A percentile compares a stretch with the other conserved stretches of the same genome.
These are phyloP conservation scores for Cataglyphis livida DNA, from an alignment of 2,888 invertebrate species.

Conservation along the genomic window DNA sequence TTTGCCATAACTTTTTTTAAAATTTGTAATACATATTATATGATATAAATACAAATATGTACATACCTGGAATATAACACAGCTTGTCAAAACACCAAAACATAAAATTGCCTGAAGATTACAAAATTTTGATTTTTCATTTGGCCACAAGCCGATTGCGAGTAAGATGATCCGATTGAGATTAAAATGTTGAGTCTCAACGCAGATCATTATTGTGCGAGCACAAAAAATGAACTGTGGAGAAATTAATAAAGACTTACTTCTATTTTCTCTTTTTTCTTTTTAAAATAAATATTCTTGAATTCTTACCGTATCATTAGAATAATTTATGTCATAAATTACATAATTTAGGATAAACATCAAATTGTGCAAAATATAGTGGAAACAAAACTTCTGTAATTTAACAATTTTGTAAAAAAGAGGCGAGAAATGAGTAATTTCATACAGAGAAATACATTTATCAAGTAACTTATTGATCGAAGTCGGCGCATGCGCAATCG, in stretches of 20 bases:
- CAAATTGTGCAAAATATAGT: too few relatives aligned
- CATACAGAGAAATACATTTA: too few relatives aligned
- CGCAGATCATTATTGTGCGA: constrained; percentile 10
- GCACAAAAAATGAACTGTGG: not conserved
- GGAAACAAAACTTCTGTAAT: too few relatives aligned
- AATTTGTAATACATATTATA: too few relatives aligned
- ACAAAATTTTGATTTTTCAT: constrained; percentile 1
- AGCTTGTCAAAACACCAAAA: not conserved
- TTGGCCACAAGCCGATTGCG: not conserved
- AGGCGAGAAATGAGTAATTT: too few relatives aligned
- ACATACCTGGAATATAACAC: not conserved
- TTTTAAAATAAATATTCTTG: not conserved
- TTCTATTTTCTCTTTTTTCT: too few relatives aligned
- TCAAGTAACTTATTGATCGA: not conserved
- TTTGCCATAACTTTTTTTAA: too few relatives aligned
- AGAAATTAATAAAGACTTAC: not conserved
- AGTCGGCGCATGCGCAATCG: not conserved
- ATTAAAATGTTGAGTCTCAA: not conserved
- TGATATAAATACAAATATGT: not conserved
- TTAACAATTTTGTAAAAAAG: too few relatives aligned
- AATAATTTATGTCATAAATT: too few relatives aligned
- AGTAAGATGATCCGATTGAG: not conserved
- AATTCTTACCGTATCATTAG: too few relatives aligned
- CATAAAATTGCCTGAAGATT: not conserved
- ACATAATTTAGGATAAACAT: too few relatives aligned